Percentiles rank a stretch among this genome's conserved stretches.
phyloP scores from a whole-genome alignment of 2,113 vertebrate species.

The Chaetodon auriga region DNA sequence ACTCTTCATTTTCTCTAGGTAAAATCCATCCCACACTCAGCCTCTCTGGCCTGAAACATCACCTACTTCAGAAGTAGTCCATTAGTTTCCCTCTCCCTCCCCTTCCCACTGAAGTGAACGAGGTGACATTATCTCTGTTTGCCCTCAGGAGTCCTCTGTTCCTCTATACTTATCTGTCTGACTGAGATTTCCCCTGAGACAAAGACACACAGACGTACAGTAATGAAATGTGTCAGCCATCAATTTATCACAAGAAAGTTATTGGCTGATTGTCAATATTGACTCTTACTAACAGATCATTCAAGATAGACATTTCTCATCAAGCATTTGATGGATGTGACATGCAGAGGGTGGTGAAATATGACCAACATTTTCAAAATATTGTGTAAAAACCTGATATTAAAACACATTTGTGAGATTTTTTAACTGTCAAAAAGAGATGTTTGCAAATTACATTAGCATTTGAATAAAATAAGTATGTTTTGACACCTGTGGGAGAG shows the following conservation, averaged over 20 bases:
- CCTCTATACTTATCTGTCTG: slow-evolving; percentile 25
- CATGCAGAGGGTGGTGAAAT: neutral
- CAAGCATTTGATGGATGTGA: neutral
- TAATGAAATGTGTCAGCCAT: slow-evolving; percentile 18
- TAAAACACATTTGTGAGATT: too few relatives aligned
- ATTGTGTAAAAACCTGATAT: too few relatives aligned
- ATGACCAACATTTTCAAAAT: too few relatives aligned
- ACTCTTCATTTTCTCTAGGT: slow-evolving; percentile 10
- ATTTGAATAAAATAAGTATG: too few relatives aligned
- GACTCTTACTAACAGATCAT: neutral
- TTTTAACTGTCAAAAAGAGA: too few relatives aligned
- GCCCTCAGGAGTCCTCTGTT: slow-evolving; percentile 57
- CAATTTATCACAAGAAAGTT: slow-evolving; percentile 1
- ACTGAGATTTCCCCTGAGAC: slow-evolving; percentile 39
- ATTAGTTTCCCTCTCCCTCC: slow-evolving; percentile 17
- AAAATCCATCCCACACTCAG: slow-evolving; percentile 34
- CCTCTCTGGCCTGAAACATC: slow-evolving; percentile 30
- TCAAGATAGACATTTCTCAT: neutral
- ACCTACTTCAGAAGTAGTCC: slow-evolving; percentile 10
- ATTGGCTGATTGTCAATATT: neutral
- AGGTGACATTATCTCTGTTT: slow-evolving; percentile 61
- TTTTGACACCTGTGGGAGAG: too few relatives aligned
- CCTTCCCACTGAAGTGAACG: slow-evolving; percentile 39
- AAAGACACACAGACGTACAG: neutral
- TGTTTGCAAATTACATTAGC: too few relatives aligned